Percentiles rank a stretch among this genome's conserved stretches.
Conservation (phyloP, 1,140 invertebrate species). For the Eueides isabella region DNA sequence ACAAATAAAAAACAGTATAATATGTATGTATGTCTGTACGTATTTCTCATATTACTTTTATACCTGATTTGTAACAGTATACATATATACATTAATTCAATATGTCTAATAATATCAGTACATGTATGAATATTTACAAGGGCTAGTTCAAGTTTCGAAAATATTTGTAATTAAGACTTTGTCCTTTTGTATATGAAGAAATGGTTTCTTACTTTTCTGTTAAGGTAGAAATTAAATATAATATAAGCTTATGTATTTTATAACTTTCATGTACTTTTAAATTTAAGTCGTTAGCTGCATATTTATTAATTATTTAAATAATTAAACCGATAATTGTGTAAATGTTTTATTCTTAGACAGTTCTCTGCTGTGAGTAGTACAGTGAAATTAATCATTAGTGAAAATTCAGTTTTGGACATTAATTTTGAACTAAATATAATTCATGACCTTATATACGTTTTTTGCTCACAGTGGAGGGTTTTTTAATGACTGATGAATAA, state of each 20-base stretch:
- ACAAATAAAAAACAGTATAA: not conserved
- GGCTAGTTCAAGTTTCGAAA: not conserved
- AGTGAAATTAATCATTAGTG: not conserved
- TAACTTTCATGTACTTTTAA: not conserved
- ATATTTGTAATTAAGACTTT: not conserved
- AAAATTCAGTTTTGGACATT: not conserved
- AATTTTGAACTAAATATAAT: not conserved
- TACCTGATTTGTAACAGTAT: conserved; percentile 11
- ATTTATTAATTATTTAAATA: not conserved
- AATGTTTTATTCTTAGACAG: not conserved
- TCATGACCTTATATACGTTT: not conserved
- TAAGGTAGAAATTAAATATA: not conserved
- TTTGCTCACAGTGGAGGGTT: not conserved
- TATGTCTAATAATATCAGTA: not conserved
- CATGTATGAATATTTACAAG: not conserved
- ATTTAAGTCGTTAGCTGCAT: not conserved
- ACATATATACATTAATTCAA: not conserved
- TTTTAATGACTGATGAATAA: not conserved
- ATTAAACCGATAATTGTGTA: not conserved
- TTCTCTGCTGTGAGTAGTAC: not conserved
- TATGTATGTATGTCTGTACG: too few relatives aligned
- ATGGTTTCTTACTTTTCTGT: not conserved
- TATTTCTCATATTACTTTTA: not conserved
- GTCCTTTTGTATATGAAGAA: not conserved
- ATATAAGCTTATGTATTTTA: not conserved